Evolutionary conservation across 1,140 invertebrate species (phyloP).

Genomic region (Adoxophyes honmai): DNA sequence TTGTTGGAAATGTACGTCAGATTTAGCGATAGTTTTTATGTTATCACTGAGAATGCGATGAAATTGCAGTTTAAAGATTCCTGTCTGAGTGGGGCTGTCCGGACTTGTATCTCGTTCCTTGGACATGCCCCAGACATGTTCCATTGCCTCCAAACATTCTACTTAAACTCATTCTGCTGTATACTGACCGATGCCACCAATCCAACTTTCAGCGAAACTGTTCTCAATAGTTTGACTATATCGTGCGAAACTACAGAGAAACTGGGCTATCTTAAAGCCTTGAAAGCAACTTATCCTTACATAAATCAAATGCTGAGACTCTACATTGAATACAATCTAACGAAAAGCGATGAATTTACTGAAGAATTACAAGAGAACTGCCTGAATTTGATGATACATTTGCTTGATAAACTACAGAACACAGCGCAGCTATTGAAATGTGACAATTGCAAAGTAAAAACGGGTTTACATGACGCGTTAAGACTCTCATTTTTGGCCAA

Average conservation of each 20-base stretch:
- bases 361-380: constrained; percentile 26
- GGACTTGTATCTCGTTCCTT: constrained; percentile 30
- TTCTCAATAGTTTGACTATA: constrained; percentile 35
- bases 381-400: constrained; percentile 41
- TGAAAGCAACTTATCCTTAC: constrained; percentile 49
- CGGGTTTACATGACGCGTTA: constrained; percentile 51
- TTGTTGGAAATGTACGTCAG: constrained; percentile 43
- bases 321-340: constrained; percentile 39
- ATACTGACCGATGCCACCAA: constrained; percentile 37
- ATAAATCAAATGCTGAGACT: constrained; percentile 48
- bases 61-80: constrained; percentile 36
- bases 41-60: constrained; percentile 44
- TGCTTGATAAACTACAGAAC: constrained; percentile 36
- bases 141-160: constrained; percentile 52
- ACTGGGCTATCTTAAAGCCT: constrained; percentile 37
- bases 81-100: constrained; percentile 29
- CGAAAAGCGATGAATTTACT: constrained; percentile 13
- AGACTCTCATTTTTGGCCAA: constrained; percentile 47
- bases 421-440: constrained; percentile 52
- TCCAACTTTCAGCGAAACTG: constrained; percentile 27
- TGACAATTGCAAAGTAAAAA: constrained; percentile 48
- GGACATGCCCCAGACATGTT: constrained; percentile 39
- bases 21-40: constrained; percentile 50
- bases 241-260: constrained; percentile 44
- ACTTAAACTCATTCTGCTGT: constrained; percentile 45